Percentiles rank a stretch among this genome's conserved stretches.
Evolutionary conservation across 2,888 invertebrate species (phyloP).

Genomic region (Drosophila gaucha): DNA sequence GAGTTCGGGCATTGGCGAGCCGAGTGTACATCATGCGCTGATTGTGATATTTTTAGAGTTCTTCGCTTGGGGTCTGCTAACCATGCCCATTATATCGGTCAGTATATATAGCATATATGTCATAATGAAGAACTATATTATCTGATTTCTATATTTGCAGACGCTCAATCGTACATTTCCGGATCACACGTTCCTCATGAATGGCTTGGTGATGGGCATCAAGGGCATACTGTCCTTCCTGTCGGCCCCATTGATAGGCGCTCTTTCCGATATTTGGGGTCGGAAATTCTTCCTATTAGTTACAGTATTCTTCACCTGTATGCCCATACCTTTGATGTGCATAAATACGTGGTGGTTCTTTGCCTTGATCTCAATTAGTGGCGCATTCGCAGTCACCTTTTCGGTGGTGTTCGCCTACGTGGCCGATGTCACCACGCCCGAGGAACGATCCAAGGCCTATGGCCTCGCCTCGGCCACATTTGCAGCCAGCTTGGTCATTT

Average conservation of each 20-base stretch:
- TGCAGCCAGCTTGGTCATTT: conserved; percentile 99
- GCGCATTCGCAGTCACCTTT: conserved; percentile 99
- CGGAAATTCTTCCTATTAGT: conserved; percentile 98
- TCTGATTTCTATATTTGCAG: conserved; percentile 62
- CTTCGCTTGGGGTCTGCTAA: conserved; percentile 99
- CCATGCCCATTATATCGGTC: conserved; percentile 95
- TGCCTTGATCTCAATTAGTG: conserved; percentile 99
- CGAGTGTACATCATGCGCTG: conserved; percentile 99
- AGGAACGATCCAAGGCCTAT: conserved; percentile 97
- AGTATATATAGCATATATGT: conserved; percentile 36
- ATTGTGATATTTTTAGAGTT: conserved; percentile 99
- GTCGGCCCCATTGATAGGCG: conserved; percentile 98
- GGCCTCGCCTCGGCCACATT: conserved; percentile 99
- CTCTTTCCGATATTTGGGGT: conserved; percentile 99
- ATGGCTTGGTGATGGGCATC: conserved; percentile 99
- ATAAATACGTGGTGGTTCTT: conserved; percentile 99
- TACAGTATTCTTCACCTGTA: conserved; percentile 99
- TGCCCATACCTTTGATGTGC: conserved; percentile 99
- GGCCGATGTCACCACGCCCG: conserved; percentile 99
- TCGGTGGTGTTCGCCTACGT: conserved; percentile 99
- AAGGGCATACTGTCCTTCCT: conserved; percentile 99
- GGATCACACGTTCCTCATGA: conserved; percentile 98
- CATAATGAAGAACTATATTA: background rate
- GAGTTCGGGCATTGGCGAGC: conserved; percentile 95
- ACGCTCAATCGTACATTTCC: conserved; percentile 99